A percentile compares a stretch with the other conserved stretches of the same genome.
These are phyloP conservation scores for Sternarchorhynchus goeldii DNA, from an alignment of 2,797 vertebrate species.

Conservation along the genomic window DNA sequence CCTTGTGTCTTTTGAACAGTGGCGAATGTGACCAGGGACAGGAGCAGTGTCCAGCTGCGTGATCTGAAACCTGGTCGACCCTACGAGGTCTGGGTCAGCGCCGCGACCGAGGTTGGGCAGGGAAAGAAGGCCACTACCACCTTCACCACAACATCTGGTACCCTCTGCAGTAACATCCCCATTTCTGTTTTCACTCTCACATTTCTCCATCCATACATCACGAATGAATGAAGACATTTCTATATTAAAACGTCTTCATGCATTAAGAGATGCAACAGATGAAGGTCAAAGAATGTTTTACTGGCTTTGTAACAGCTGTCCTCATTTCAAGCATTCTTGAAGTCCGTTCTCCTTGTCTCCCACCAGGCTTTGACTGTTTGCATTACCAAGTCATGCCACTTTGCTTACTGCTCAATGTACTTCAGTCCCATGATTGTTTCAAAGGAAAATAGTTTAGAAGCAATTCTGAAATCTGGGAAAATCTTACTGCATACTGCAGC, in stretches of 20 bases:
- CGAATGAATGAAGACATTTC: too few species aligned
- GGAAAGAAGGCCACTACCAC: conserved; percentile 53
- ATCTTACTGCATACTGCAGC: not conserved
- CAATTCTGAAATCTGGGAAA: too few species aligned
- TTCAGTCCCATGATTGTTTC: not conserved
- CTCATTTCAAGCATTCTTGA: not conserved
- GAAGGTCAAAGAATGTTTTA: too few species aligned
- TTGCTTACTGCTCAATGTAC: not conserved
- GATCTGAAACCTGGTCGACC: conserved; percentile 58
- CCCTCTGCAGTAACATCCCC: not conserved
- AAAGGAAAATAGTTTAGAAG: not conserved
- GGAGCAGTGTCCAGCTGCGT: conserved; percentile 37
- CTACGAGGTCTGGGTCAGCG: conserved; percentile 69
- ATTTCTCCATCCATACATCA: too few species aligned
- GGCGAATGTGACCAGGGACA: conserved; percentile 53
- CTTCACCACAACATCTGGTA: conserved; percentile 56
- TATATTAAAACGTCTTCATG: not conserved
- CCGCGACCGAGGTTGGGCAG: conserved; percentile 64
- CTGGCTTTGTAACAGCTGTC: not conserved
- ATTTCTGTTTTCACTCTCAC: not conserved
- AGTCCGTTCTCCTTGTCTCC: not conserved
- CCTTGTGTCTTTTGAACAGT: conserved; percentile 54
- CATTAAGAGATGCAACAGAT: not conserved
- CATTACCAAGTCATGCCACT: not conserved
- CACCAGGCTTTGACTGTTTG: not conserved